Percentiles rank a stretch among this genome's conserved stretches.
Conservation (phyloP, 2,113 vertebrate genomes). For the Pterocles orientalis region DNA sequence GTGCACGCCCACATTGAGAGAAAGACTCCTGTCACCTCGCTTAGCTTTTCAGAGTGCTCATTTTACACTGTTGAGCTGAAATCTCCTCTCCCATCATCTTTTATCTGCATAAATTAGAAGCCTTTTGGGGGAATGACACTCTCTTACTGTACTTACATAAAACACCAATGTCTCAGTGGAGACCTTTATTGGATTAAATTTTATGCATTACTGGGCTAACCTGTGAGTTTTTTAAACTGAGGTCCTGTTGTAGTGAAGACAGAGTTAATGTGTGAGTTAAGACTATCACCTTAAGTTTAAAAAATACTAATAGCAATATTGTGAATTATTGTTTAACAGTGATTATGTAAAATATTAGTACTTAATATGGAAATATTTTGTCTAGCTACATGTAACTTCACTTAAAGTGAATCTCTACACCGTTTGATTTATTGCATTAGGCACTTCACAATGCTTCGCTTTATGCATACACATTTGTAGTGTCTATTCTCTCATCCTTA, state of each 20-base stretch:
- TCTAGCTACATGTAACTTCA: not conserved
- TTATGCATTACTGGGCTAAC: not conserved
- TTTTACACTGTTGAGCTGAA: not conserved
- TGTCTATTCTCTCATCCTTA: not conserved
- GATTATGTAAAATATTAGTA: not conserved
- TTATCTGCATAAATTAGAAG: not conserved
- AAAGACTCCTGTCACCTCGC: not conserved
- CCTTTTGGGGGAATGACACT: not conserved
- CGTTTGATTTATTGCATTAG: not conserved
- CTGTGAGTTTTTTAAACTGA: not conserved
- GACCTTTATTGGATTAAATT: not conserved
- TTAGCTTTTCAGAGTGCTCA: not conserved
- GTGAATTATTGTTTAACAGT: not conserved
- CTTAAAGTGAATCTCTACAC: not conserved
- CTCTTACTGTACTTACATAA: not conserved
- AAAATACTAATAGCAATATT: not conserved
- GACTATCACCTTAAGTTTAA: not conserved
- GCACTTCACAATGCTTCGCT: not conserved
- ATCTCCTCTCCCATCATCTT: not conserved
- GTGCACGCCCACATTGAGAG: not conserved
- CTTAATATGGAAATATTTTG: not conserved
- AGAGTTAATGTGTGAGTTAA: not conserved
- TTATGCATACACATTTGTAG: not conserved
- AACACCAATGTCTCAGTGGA: not conserved
- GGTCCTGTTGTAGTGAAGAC: not conserved